Evolutionary conservation across 2,113 vertebrate genomes (phyloP), one percentile per base, ranked within the genome.

Genomic region (Gila orcuttii): DNA sequence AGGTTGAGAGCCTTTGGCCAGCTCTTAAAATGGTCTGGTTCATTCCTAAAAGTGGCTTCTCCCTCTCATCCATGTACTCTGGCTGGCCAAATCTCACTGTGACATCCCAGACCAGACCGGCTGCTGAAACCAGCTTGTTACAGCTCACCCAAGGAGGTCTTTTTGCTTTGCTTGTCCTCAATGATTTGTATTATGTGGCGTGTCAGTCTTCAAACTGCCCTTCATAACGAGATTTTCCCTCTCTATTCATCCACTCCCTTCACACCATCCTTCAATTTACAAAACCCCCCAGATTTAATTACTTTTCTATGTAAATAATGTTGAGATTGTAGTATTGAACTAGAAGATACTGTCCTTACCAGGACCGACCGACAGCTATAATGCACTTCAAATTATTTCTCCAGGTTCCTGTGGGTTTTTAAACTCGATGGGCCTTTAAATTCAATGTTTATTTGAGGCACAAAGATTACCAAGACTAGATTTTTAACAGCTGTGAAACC

Each of bases 61-160:
- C 13, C 85, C 88, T 90, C 83, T 92, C 90, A 91, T 84, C 90
- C 89, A 89, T 90, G 84, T 87, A 79, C 89, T 91, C 88, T 83
- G 79, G 88, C 89, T 91, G 92, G 92, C 91, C 89, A 91, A 89
- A 84, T 93, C 93, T 91, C 79, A 89, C 89, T 93, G 90, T 75
- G 89, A 84, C 75, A 84, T 89, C 88, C 69, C 36, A 89, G 50
- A 89, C 89, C 50, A 83, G 23, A 68, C 73, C 9, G 89, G 76
- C 28, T 79, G 76, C 55, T 87, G 74, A 82, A 36, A 88, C 89
- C 66, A 83, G 68, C 47, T 39, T 84, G 89, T 82, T 81, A 91
- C 83, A 28, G 2, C 23, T 57, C 83, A 86, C 89, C 79, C 89
- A 85, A 91, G 88, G 89, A 90, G 86, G 79, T 85, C 85, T 88